These are phyloP conservation scores for Zaprionus ghesquierei DNA, from an alignment of 1,140 invertebrate species.

Conservation along the genomic window DNA sequence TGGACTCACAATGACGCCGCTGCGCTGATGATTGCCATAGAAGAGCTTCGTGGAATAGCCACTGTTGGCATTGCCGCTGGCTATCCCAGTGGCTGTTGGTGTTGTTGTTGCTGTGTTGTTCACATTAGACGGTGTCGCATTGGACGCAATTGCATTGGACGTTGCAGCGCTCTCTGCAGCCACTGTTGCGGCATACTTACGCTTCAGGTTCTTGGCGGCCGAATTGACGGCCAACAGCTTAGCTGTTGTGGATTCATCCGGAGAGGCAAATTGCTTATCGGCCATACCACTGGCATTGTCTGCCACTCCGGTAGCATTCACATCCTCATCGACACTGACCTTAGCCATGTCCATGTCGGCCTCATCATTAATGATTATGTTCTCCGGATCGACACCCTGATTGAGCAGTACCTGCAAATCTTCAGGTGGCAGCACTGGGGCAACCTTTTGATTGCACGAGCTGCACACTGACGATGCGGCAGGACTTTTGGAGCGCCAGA, in stretches of 20 bases:
- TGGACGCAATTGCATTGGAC: constrained; percentile 70
- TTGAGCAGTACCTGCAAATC: constrained; percentile 86
- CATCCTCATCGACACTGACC: constrained; percentile 36
- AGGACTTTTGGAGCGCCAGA: constrained; percentile 93
- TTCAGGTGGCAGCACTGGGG: constrained; percentile 84
- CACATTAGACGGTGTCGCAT: constrained; percentile 33
- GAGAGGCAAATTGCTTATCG: constrained; percentile 57
- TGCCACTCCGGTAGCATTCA: background rate
- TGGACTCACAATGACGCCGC: constrained; percentile 75
- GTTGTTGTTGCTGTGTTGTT: constrained; percentile 20
- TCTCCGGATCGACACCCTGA: constrained; percentile 85
- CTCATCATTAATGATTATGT: constrained; percentile 82
- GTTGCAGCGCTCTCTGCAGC: constrained; percentile 30
- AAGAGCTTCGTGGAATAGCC: constrained; percentile 71
- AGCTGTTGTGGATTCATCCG: constrained; percentile 73
- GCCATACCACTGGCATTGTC: background rate
- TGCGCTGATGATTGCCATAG: constrained; percentile 65
- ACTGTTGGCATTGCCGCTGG: constrained; percentile 1
- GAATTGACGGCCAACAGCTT: constrained; percentile 70
- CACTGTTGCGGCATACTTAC: constrained; percentile 44
- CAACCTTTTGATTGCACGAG: constrained; percentile 85
- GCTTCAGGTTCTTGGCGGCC: constrained; percentile 66
- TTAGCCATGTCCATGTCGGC: constrained; percentile 22
- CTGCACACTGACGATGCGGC: constrained; percentile 85
- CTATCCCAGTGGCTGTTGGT: background rate